phyloP scores from a whole-genome alignment of 2,888 invertebrate genomes.

The Notodonta dromedarius region DNA sequence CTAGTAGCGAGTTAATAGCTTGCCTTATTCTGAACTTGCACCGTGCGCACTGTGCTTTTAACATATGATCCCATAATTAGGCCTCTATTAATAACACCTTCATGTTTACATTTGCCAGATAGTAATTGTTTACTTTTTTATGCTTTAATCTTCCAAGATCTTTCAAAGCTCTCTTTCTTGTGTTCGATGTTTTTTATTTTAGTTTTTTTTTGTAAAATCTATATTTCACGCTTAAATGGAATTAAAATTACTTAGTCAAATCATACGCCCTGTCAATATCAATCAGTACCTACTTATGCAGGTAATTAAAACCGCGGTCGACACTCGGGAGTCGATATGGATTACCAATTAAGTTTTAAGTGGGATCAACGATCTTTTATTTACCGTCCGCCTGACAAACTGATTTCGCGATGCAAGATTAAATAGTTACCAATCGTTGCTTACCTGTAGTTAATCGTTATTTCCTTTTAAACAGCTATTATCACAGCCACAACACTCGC shows the following conservation, averaged over 20 bases:
- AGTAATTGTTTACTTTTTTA: slow-evolving; percentile 72
- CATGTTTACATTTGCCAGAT: slow-evolving; percentile 70
- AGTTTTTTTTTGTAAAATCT: neutral
- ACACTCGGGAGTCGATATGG: slow-evolving; percentile 58
- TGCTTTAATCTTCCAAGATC: slow-evolving; percentile 49
- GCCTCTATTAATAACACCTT: slow-evolving; percentile 70
- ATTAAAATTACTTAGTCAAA: slow-evolving; percentile 11
- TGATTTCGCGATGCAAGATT: slow-evolving; percentile 59
- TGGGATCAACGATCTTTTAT: slow-evolving; percentile 76
- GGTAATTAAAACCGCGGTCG: slow-evolving; percentile 41
- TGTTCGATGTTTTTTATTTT: neutral
- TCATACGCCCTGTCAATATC: slow-evolving; percentile 20
- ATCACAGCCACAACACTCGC: slow-evolving; percentile 39
- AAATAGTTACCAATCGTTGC: slow-evolving; percentile 18
- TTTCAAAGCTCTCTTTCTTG: slow-evolving; percentile 22
- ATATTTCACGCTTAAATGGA: slow-evolving; percentile 4
- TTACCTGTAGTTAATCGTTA: slow-evolving; percentile 37
- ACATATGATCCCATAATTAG: slow-evolving; percentile 58
- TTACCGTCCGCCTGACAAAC: slow-evolving; percentile 48
- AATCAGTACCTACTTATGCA: slow-evolving; percentile 11
- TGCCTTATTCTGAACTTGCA: slow-evolving; percentile 38
- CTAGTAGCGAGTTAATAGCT: slow-evolving; percentile 36
- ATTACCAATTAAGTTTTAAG: slow-evolving; percentile 69
- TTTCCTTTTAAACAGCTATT: slow-evolving; percentile 29
- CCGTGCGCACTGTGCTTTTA: slow-evolving; percentile 44